A percentile compares a stretch with the other conserved stretches of the same genome.
phyloP scores from a whole-genome alignment of 2,888 invertebrate genomes.

The Cepaea hortensis region DNA sequence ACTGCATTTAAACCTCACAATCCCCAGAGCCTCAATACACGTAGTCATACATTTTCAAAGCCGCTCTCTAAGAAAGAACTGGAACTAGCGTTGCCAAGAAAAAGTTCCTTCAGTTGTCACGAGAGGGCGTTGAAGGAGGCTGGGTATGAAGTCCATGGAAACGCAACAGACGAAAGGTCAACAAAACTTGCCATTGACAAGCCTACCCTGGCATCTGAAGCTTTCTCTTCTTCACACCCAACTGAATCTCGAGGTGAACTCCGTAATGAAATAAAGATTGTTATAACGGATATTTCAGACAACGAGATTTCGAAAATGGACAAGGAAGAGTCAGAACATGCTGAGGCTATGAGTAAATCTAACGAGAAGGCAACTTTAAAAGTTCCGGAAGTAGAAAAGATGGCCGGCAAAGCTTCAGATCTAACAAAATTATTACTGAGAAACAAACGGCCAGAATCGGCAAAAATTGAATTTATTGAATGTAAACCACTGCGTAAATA shows the following conservation, averaged over 20 bases:
- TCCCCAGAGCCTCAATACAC: not conserved
- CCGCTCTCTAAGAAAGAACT: conserved; percentile 54
- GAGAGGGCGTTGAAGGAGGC: conserved; percentile 64
- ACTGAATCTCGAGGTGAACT: not conserved
- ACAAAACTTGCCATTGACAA: not conserved
- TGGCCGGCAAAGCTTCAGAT: not conserved
- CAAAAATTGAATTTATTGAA: conserved; percentile 54
- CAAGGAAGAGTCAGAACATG: not conserved
- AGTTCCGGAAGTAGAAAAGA: not conserved
- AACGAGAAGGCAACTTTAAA: not conserved
- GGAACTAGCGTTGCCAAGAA: conserved; percentile 60
- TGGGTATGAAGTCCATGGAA: conserved; percentile 55
- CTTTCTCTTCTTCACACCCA: not conserved
- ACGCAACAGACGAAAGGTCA: not conserved
- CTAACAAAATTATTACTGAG: not conserved
- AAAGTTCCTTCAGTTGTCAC: conserved; percentile 64
- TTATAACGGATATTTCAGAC: not conserved
- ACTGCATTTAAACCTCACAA: not conserved
- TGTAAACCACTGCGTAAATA: conserved; percentile 61
- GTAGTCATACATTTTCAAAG: not conserved
- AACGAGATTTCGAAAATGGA: not conserved
- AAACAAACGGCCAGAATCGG: conserved; percentile 36
- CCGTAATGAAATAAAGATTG: not conserved
- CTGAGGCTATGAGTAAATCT: not conserved
- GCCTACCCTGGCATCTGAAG: not conserved